A percentile compares a stretch with the other conserved stretches of the same genome.
Conservation (phyloP, 2,797 vertebrate genomes). For the Pachyuromys duprasi region DNA sequence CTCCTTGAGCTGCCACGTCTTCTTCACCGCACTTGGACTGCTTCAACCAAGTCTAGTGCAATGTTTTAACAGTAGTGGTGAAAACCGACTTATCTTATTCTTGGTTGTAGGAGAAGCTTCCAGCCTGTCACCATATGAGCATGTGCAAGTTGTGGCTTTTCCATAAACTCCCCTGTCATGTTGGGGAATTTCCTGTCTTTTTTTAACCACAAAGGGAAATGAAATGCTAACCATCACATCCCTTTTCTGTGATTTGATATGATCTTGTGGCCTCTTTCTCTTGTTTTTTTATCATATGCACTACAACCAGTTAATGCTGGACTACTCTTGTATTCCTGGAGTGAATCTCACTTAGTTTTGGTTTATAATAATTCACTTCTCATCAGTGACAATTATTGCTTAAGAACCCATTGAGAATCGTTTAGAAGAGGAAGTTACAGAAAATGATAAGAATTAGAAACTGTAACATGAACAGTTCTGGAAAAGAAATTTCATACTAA, state of each 20-base stretch:
- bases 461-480: not conserved
- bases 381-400: not conserved
- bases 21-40: not conserved
- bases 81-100: not conserved
- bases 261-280: not conserved
- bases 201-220: not conserved
- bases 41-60: not conserved
- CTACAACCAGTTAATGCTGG: not conserved
- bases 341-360: not conserved
- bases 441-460: not conserved
- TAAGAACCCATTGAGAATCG: not conserved
- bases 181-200: not conserved
- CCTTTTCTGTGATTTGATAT: not conserved
- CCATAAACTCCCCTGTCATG: not conserved
- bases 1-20: not conserved
- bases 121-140: not conserved
- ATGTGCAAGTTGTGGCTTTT: not conserved
- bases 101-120: not conserved
- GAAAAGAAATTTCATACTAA: not conserved
- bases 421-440: not conserved
- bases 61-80: not conserved
- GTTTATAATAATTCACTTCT: not conserved
- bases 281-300: not conserved
- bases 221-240: not conserved
- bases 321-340: not conserved